phyloP scores from a whole-genome alignment of 2,888 invertebrate species.

The Thereva unica region DNA sequence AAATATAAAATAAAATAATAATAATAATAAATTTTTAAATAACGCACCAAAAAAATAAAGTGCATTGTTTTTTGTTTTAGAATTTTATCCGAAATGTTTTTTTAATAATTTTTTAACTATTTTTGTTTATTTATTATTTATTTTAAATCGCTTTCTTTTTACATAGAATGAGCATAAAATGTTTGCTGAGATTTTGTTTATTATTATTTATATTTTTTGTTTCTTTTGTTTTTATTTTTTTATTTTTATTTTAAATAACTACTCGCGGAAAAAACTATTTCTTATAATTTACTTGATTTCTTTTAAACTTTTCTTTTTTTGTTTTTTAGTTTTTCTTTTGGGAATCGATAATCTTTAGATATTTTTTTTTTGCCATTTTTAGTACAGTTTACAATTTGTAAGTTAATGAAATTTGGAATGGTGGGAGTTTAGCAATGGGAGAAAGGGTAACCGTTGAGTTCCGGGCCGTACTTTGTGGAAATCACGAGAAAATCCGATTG shows the following conservation, averaged over 20 bases:
- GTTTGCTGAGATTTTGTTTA: slow-evolving; percentile 20
- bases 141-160: background rate
- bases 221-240: slow-evolving; percentile 12
- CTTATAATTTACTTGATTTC: slow-evolving; percentile 1
- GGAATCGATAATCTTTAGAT: too few relatives aligned
- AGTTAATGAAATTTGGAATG: too few relatives aligned
- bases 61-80: too few relatives aligned
- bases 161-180: slow-evolving; percentile 32
- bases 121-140: slow-evolving; percentile 6
- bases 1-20: too few relatives aligned
- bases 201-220: slow-evolving; percentile 2
- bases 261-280: background rate
- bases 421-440: too few relatives aligned
- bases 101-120: slow-evolving; percentile 23
- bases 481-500: too few relatives aligned
- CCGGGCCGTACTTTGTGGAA: too few relatives aligned
- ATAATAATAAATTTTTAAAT: background rate
- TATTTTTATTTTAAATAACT: background rate
- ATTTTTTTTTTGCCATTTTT: too few relatives aligned
- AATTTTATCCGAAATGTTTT: slow-evolving; percentile 10
- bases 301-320: slow-evolving; percentile 17
- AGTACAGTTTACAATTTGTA: too few relatives aligned
- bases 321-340: too few relatives aligned
- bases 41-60: slow-evolving; percentile 13
- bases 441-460: too few relatives aligned